These are phyloP conservation scores for Callyntrura guangdongensis DNA, from an alignment of 2,888 invertebrate genomes.

Conservation along the genomic window DNA sequence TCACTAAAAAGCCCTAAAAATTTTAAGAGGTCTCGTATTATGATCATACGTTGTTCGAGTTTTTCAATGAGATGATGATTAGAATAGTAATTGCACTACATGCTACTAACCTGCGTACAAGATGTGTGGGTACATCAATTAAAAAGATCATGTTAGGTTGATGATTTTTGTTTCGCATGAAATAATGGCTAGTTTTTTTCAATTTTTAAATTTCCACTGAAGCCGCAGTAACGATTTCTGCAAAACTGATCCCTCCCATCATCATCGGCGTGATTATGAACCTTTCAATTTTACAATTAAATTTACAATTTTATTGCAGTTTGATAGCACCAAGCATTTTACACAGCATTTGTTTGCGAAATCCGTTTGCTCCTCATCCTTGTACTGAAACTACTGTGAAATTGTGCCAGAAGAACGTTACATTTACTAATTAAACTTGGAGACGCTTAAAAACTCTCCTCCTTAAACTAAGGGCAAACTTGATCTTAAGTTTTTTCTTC, in stretches of 20 bases:
- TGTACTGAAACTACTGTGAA: constrained; percentile 11
- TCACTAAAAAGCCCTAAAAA: too few species aligned
- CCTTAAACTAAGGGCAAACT: background rate
- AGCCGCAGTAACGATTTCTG: too few species aligned
- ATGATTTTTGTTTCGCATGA: too few species aligned
- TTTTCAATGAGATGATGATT: too few species aligned
- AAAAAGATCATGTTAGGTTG: too few species aligned
- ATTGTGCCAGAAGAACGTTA: constrained; percentile 1
- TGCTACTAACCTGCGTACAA: too few species aligned
- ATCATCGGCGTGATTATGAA: background rate
- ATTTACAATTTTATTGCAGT: background rate
- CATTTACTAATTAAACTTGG: constrained; percentile 21
- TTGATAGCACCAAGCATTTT: background rate
- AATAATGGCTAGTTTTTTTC: too few species aligned
- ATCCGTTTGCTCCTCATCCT: background rate
- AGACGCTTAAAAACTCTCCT: background rate
- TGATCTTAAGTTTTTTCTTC: constrained; percentile 18
- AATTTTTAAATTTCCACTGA: too few species aligned
- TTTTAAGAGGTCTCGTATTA: too few species aligned
- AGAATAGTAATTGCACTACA: too few species aligned
- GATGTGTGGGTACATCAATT: too few species aligned
- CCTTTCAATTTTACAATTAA: background rate
- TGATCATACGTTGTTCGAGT: too few species aligned
- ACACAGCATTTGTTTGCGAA: background rate
- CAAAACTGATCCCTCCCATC: background rate